A percentile compares a stretch with the other conserved stretches of the same genome.
Evolutionary conservation across 2,113 vertebrate genomes (phyloP).

Genomic region (Platycercus adscitus): DNA sequence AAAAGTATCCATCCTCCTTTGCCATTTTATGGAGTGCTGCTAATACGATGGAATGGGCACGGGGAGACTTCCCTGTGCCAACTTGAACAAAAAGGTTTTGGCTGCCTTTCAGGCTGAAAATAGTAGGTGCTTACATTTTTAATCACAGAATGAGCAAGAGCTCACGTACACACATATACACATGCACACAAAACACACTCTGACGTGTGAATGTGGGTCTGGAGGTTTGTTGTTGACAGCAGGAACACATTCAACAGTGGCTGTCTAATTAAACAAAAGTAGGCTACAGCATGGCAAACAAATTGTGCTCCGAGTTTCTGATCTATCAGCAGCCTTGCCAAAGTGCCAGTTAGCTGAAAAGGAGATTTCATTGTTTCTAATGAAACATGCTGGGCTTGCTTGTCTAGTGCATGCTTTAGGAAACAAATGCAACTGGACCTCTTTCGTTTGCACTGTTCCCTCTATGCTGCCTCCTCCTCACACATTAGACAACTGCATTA

Average conservation of each 20-base stretch:
- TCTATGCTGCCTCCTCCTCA: background rate
- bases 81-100: conserved; percentile 65
- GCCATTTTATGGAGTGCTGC: background rate
- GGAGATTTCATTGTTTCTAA: conserved; percentile 64
- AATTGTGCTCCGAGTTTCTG: conserved; percentile 43
- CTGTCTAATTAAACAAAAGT: conserved; percentile 59
- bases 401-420: conserved; percentile 14
- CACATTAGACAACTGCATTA: background rate
- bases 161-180: conserved; percentile 74
- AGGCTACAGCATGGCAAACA: conserved; percentile 47
- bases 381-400: conserved; percentile 61
- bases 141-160: conserved; percentile 73
- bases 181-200: background rate
- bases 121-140: conserved; percentile 78
- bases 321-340: conserved; percentile 51
- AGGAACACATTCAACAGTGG: conserved; percentile 33
- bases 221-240: conserved; percentile 45
- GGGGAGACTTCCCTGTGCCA: conserved; percentile 43
- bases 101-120: conserved; percentile 80
- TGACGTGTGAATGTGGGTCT: conserved; percentile 24
- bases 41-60: conserved; percentile 4
- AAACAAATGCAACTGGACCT: conserved; percentile 20
- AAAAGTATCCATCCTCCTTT: background rate
- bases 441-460: conserved; percentile 1
- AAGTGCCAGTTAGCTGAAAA: conserved; percentile 59